Base-by-base conservation (phyloP, 2,113 vertebrate species). In the Paedocypris sp. region DNA sequence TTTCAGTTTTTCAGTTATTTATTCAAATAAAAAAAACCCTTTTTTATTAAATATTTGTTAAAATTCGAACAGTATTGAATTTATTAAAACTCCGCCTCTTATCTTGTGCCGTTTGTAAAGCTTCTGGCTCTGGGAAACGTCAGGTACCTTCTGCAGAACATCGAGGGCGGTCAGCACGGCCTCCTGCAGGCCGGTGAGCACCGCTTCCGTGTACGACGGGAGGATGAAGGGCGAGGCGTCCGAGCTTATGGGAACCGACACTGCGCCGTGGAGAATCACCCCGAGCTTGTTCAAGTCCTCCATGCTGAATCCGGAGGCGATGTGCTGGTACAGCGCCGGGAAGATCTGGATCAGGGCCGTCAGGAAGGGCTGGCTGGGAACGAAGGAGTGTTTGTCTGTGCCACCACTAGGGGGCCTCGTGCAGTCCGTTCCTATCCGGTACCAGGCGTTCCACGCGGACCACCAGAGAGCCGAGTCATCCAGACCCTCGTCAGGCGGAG, bases 371-470 rank as follows among this genome's bases (percentile, higher is more conserved):
- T 99, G 95, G 69, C 95, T 97, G 42, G 95, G 95, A 79, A 98
- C 91, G 61, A 99, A 99, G 69, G 90, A 86, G 49, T 90, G 78
- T 82, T 92, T 94, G 75, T 98, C 91, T 25, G 82, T 79, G 67
- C 84, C 79, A 59, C 80, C 18, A 36, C 78, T 19, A 22, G 91
- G 91, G 52, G 95, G 92, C 31, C 84, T 87, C 10, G 94, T 99
- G 82, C 93, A 93, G 71, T 97, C 93, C 1, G 89, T 94, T 52
- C 95, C 94, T 16, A 90, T 92, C 56, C 86, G 87, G 60, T 91
- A 95, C 95, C 95, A 99, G 4, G 91, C 90, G 77, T 90, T 96
- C 95, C 95, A 99, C 0, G 94, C 94, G 1, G 94, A 94, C 95
- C 95, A 99, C 95, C 95, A 99, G 61, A 99, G 81, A 29, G 90